Evolutionary conservation across 1,140 invertebrate species (phyloP).

Genomic region (Periplaneta americana): DNA sequence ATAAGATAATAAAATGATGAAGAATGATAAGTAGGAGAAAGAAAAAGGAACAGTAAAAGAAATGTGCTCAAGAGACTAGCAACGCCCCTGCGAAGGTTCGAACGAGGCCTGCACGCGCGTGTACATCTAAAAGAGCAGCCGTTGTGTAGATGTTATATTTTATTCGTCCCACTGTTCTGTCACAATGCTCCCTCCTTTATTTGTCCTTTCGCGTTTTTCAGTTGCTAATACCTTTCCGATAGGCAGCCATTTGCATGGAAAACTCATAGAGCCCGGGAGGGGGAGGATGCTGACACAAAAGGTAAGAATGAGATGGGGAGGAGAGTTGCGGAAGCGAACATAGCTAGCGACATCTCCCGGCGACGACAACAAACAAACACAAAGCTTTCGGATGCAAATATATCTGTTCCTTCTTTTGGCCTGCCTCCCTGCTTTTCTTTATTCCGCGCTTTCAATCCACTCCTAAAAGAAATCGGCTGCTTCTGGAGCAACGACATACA

Average conservation of each 20-base stretch:
- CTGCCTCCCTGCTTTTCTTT: not conserved
- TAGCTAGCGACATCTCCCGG: not conserved
- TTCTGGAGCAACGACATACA: no score
- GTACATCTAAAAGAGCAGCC: not conserved
- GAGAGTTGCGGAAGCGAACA: not conserved
- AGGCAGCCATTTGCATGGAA: slow-evolving; percentile 3
- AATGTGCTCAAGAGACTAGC: no score
- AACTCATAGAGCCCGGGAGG: not conserved
- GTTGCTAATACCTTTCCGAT: slow-evolving; percentile 11
- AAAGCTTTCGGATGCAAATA: not conserved
- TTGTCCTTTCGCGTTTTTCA: slow-evolving; percentile 7
- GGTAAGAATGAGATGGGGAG: not conserved
- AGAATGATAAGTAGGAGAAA: no score
- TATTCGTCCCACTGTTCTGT: not conserved
- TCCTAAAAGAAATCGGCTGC: no score
- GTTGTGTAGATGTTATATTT: not conserved
- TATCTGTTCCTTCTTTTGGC: not conserved
- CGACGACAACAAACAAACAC: not conserved
- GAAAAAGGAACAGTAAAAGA: no score
- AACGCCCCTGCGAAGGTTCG: no score
- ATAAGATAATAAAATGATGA: no score
- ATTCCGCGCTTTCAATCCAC: not conserved
- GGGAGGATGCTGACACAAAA: not conserved
- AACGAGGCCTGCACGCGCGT: no score
- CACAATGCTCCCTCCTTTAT: slow-evolving; percentile 5